Base-by-base conservation (phyloP, 92 coral and sea anemone genomes). In the Galaxea fascicularis region DNA sequence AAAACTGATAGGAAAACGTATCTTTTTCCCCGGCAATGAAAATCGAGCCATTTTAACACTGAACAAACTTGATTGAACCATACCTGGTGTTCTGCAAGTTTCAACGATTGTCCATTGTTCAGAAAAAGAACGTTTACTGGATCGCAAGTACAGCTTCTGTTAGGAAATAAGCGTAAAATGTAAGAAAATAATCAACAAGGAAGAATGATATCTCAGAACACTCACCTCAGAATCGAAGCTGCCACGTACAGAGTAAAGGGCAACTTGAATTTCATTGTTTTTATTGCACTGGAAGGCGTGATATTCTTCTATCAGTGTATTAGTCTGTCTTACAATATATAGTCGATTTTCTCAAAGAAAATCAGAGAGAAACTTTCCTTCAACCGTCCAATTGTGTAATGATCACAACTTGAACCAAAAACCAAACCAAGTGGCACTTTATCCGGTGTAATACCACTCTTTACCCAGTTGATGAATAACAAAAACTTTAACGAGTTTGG, bases 111-210 rank as follows among this genome's bases (percentile, higher is more conserved):
- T 17, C 73, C 73, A 46, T 68, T 68, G 73, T 31, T 68, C 51
- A 68, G 9, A 31, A 68, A 68, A 10, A 68, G 22, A 20, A 68
- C 22, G 73, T 68, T 68, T 25, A 68, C 73, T 10, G 73, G 73
- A 68, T 68, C 73, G 25, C 53, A 68, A 20, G 20, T 68, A 21
- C 22, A 51, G 7, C 73, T 14, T 1, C 51, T 31, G 46, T 15
- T 14, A 68, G 13, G 25, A 13, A 15, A 13, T 27, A 25, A 65
- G 44, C 12, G n/a, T 1, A 30, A 11, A 27, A 1, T 0, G 12
- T 21, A 31, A 68, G 22, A 41, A 14, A 35, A 68, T 15, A 12
- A 10, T 15, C 1, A 31, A 14, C 13, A 4, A 31, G 5, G 14
- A 4, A 68, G 0, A 31, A 17, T 29, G 14, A 68, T 20, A 31